A percentile compares a stretch with the other conserved stretches of the same genome.
phyloP scores from a whole-genome alignment of 1,140 invertebrate genomes.

The Octopus bimaculoides region DNA sequence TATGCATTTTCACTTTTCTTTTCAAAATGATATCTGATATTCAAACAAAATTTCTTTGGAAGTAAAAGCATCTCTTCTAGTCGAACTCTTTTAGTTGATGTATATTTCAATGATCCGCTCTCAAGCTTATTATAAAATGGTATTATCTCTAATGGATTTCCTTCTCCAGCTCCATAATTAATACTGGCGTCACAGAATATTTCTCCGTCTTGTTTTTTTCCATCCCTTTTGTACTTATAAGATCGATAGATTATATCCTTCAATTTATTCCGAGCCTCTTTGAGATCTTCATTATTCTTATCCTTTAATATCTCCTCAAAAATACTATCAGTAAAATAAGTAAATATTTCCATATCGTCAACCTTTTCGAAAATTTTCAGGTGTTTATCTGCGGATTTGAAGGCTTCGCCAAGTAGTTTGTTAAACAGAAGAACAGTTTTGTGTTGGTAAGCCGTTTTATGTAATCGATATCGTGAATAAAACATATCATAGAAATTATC shows the following conservation, averaged over 20 bases:
- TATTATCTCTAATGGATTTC: no score
- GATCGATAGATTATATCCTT: constrained; percentile 25
- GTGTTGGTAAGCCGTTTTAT: constrained; percentile 62
- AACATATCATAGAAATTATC: constrained; percentile 60
- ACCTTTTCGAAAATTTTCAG: constrained; percentile 31
- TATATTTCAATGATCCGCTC: no score
- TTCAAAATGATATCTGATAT: no score
- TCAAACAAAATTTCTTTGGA: no score
- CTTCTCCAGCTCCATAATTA: no score
- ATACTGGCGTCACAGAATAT: no score
- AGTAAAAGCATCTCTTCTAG: no score
- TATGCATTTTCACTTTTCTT: no score
- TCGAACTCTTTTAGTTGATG: no score
- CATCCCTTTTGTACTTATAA: not conserved
- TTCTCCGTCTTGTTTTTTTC: no score
- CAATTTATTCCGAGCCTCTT: constrained; percentile 28
- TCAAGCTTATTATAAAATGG: no score
- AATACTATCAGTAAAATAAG: constrained; percentile 37
- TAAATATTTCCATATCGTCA: constrained; percentile 42
- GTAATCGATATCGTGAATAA: constrained; percentile 55
- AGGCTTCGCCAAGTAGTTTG: constrained; percentile 53
- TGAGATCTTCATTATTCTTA: constrained; percentile 19
- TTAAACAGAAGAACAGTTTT: constrained; percentile 57
- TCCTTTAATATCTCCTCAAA: constrained; percentile 33
- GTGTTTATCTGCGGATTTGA: constrained; percentile 26